Evolutionary conservation across 1,140 invertebrate genomes (phyloP).

Genomic region (Tetragnatha versicolor): DNA sequence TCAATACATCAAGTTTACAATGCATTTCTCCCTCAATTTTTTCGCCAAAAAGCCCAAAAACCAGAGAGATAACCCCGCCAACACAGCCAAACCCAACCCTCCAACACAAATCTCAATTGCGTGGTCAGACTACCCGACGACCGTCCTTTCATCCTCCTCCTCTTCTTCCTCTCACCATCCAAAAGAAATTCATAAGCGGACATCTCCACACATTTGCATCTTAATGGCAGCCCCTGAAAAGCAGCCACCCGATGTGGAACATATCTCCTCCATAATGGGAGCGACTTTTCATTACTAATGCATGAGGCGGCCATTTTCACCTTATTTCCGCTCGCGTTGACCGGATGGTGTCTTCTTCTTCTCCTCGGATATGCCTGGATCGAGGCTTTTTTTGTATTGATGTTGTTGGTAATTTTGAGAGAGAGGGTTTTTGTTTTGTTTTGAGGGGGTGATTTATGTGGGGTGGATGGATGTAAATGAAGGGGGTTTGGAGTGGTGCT

Average conservation of each 20-base stretch:
- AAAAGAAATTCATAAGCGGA: constrained; percentile 48
- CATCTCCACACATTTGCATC: constrained; percentile 45
- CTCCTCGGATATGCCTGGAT: too few relatives aligned
- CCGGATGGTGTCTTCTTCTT: constrained; percentile 44
- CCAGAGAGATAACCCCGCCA: background rate
- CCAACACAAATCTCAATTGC: constrained; percentile 46
- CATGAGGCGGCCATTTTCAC: constrained; percentile 52
- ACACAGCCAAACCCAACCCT: background rate
- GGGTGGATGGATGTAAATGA: too few relatives aligned
- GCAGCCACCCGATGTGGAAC: constrained; percentile 34
- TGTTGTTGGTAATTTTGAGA: too few relatives aligned
- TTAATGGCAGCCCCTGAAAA: constrained; percentile 50
- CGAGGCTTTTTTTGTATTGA: too few relatives aligned
- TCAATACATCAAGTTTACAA: background rate
- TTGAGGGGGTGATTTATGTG: too few relatives aligned
- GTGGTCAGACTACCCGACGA: constrained; percentile 53
- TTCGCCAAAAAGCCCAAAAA: too few relatives aligned
- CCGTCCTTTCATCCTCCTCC: constrained; percentile 43
- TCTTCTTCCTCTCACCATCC: background rate
- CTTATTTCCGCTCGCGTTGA: constrained; percentile 51
- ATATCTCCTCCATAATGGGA: constrained; percentile 50
- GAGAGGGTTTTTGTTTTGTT: too few relatives aligned
- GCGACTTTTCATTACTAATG: constrained; percentile 45
- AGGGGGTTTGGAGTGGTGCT: too few relatives aligned
- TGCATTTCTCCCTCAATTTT: background rate